phyloP scores from a whole-genome alignment of 23 tunicate species.

The Ciona savignyi region DNA sequence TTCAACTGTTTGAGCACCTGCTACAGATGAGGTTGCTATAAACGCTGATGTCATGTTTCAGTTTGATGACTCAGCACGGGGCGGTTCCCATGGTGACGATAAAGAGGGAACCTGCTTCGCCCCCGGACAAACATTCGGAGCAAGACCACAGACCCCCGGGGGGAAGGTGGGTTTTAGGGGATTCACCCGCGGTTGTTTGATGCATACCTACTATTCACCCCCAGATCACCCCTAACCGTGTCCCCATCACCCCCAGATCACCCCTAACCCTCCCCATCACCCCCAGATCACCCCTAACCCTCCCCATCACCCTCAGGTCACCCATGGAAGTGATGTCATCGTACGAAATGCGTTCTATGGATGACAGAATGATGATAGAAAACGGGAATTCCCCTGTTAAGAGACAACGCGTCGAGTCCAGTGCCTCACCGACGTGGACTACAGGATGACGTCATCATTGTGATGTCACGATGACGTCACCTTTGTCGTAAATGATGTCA shows the following conservation, averaged over 20 bases:
- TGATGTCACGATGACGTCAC: constrained; percentile 2
- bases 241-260: too few relatives aligned
- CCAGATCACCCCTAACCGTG: too few relatives aligned
- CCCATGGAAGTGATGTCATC: constrained; percentile 70
- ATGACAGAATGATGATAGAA: constrained; percentile 61
- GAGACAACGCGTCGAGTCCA: constrained; percentile 67
- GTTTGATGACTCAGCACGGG: constrained; percentile 29
- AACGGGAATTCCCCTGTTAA: constrained; percentile 41
- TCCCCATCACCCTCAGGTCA: constrained; percentile 38
- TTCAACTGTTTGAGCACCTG: too few relatives aligned
- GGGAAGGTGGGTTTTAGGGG: constrained; percentile 18
- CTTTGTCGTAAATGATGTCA: not conserved
- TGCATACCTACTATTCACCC: not conserved
- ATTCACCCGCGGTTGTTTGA: too few relatives aligned
- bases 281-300: too few relatives aligned
- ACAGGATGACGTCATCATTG: constrained; percentile 33
- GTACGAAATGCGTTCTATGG: constrained; percentile 38
- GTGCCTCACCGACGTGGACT: constrained; percentile 72
- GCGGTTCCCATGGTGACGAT: constrained; percentile 40
- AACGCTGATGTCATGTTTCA: too few relatives aligned
- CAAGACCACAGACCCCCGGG: constrained; percentile 10
- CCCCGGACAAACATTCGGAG: constrained; percentile 43
- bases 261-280: too few relatives aligned
- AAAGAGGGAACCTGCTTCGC: constrained; percentile 70
- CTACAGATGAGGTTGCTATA: too few relatives aligned